Evolutionary conservation across 2,113 vertebrate genomes (phyloP).

Genomic region (Hiodon tergisus): DNA sequence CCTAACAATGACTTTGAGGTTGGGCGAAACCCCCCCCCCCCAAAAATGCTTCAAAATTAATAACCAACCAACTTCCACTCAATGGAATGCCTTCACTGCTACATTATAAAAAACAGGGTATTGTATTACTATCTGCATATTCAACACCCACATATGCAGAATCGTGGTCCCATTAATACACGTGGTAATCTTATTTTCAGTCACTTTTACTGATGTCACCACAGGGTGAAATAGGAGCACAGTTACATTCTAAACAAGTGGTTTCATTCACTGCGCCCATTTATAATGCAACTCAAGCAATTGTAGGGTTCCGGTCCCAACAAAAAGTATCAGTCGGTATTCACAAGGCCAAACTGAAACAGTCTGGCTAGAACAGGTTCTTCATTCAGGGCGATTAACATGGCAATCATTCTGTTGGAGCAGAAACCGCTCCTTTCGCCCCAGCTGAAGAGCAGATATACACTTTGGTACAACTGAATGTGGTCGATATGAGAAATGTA

Average conservation of each 20-base stretch:
- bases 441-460: background rate
- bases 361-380: background rate
- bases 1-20: slow-evolving; percentile 20
- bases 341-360: no score
- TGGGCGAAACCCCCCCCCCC: background rate
- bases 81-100: slow-evolving; percentile 37
- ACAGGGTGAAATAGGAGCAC: slow-evolving; percentile 5
- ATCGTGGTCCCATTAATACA: slow-evolving; percentile 35
- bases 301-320: slow-evolving; percentile 9
- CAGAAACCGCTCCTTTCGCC: background rate
- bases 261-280: slow-evolving; percentile 8
- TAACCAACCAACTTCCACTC: slow-evolving; percentile 7
- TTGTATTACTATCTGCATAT: slow-evolving; percentile 23
- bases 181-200: slow-evolving; percentile 29
- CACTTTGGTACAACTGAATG: slow-evolving; percentile 13
- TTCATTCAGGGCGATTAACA: background rate
- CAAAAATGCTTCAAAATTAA: background rate
- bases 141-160: slow-evolving; percentile 29
- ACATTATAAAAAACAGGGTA: slow-evolving; percentile 30
- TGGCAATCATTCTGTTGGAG: background rate
- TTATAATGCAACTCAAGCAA: slow-evolving; percentile 35
- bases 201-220: slow-evolving; percentile 7
- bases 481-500: background rate
- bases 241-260: slow-evolving; percentile 1
- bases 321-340: slow-evolving; percentile 5